A percentile compares a stretch with the other conserved stretches of the same genome.
phyloP scores from a whole-genome alignment of 2,888 invertebrate species.

The Ashinkailepas kermadecensis region DNA sequence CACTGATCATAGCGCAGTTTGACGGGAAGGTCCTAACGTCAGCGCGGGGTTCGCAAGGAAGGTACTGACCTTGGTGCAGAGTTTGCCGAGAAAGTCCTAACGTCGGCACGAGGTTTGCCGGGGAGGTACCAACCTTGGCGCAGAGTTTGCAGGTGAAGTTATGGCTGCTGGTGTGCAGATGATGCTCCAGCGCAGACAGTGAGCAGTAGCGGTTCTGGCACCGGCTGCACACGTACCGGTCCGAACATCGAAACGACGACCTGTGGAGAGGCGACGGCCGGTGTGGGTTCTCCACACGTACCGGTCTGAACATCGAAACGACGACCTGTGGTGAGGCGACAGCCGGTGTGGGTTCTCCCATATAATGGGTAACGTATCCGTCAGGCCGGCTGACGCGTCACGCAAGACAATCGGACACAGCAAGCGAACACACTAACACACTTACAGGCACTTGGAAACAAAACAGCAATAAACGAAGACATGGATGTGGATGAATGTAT shows the following conservation, averaged over 20 bases:
- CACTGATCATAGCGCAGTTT: too few relatives aligned
- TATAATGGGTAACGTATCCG: too few relatives aligned
- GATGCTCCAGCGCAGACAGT: slow-evolving; percentile 56
- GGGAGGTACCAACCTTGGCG: slow-evolving; percentile 31
- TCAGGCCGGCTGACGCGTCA: too few relatives aligned
- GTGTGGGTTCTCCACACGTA: slow-evolving; percentile 38
- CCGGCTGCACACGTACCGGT: slow-evolving; percentile 45
- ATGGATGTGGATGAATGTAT: too few relatives aligned
- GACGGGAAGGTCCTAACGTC: too few relatives aligned
- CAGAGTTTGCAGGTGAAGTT: slow-evolving; percentile 58
- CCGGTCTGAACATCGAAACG: slow-evolving; percentile 46
- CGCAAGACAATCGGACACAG: too few relatives aligned
- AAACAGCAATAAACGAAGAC: too few relatives aligned
- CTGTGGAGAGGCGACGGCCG: background rate
- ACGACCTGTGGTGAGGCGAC: background rate
- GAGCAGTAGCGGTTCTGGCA: slow-evolving; percentile 60
- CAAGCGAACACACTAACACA: too few relatives aligned
- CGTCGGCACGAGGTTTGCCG: background rate
- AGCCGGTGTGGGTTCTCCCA: too few relatives aligned
- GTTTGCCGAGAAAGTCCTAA: background rate
- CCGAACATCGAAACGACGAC: slow-evolving; percentile 43
- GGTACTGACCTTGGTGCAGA: background rate
- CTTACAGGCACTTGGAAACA: too few relatives aligned
- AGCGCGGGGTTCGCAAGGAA: too few relatives aligned
- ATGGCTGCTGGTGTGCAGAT: slow-evolving; percentile 57